Conservation (phyloP, 1,140 invertebrate genomes). For the Metaphire vulgaris region DNA sequence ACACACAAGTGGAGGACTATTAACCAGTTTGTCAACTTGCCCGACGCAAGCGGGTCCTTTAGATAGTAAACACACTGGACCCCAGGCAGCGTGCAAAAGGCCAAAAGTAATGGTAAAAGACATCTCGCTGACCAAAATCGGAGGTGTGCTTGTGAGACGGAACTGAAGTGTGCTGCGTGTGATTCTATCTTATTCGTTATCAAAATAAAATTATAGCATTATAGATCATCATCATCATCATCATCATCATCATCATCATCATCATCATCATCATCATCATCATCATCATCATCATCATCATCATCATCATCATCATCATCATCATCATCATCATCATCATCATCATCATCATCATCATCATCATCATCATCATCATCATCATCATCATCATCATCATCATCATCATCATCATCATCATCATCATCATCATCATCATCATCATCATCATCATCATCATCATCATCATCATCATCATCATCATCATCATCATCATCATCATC, state of each 20-base stretch:
- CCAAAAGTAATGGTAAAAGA: no score
- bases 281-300: background rate
- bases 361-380: slow-evolving; percentile 2
- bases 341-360: slow-evolving; percentile 15
- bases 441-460: background rate
- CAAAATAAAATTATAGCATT: background rate
- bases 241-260: background rate
- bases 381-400: background rate
- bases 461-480: background rate
- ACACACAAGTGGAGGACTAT: no score
- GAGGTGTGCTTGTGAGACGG: no score
- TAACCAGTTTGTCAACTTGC: no score
- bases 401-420: background rate
- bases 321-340: slow-evolving; percentile 12
- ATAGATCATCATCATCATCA: background rate
- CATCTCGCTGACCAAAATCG: no score
- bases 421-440: background rate
- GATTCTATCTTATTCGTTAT: background rate
- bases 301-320: background rate
- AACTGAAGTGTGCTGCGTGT: background rate
- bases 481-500: background rate
- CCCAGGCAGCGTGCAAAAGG: no score
- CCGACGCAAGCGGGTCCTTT: no score
- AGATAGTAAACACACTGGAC: no score
- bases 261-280: background rate